phyloP scores from a whole-genome alignment of 2,888 invertebrate species.

The Microctonus aethiopoides region DNA sequence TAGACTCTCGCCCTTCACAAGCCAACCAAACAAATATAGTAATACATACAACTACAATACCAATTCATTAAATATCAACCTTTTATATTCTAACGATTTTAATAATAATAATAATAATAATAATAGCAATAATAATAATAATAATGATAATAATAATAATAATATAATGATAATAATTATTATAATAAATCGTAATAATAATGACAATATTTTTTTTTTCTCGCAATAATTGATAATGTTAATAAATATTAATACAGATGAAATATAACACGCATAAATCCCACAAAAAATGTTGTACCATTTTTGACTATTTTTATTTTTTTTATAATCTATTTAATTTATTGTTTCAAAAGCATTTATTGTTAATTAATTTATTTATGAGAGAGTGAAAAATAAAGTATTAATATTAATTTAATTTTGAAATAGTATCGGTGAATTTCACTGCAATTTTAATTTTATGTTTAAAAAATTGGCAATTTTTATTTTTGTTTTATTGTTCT shows the following conservation, averaged over 20 bases:
- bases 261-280: slow-evolving; percentile 48
- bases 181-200: slow-evolving; percentile 18
- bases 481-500: neutral
- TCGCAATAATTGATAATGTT: slow-evolving; percentile 24
- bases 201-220: slow-evolving; percentile 32
- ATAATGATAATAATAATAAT: slow-evolving; percentile 27
- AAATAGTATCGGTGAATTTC: neutral
- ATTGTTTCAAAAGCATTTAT: neutral
- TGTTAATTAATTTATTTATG: neutral
- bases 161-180: slow-evolving; percentile 29
- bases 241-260: slow-evolving; percentile 43
- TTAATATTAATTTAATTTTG: neutral
- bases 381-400: neutral
- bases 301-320: slow-evolving; percentile 30
- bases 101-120: slow-evolving; percentile 44
- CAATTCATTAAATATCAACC: slow-evolving; percentile 66
- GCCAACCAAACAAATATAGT: slow-evolving; percentile 67
- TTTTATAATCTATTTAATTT: slow-evolving; percentile 7
- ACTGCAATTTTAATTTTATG: neutral
- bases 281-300: slow-evolving; percentile 43
- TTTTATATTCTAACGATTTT: slow-evolving; percentile 64
- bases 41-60: slow-evolving; percentile 67
- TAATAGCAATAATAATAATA: slow-evolving; percentile 42
- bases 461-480: neutral
- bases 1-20: slow-evolving; percentile 67